Percentiles rank a stretch among this genome's conserved stretches.
phyloP scores from a whole-genome alignment of 1,140 invertebrate genomes.

The Argopecten irradians region DNA sequence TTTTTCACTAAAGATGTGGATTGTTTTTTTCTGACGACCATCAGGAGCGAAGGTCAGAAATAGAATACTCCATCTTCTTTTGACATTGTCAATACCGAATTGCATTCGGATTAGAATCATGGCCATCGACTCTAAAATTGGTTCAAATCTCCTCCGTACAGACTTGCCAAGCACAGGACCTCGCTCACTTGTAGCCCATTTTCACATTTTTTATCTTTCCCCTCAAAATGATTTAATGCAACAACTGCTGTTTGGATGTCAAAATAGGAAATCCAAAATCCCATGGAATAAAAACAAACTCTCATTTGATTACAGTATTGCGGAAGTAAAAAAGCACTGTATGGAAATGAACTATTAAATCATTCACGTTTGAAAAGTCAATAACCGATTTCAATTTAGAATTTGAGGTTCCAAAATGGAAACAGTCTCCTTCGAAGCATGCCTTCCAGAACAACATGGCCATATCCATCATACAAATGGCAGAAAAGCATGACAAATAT shows the following conservation, averaged over 20 bases:
- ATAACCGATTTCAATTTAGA: slow-evolving; percentile 15
- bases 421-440: not conserved
- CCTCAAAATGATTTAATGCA: not conserved
- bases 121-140: not conserved
- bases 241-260: slow-evolving; percentile 10
- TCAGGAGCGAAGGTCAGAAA: slow-evolving; percentile 3
- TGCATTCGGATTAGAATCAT: not conserved
- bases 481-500: not conserved
- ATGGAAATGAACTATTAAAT: slow-evolving; percentile 23
- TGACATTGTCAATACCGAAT: not conserved
- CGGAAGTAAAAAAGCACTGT: not conserved
- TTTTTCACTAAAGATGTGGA: not conserved
- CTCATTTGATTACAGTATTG: slow-evolving; percentile 6
- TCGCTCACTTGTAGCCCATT: not conserved
- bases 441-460: not conserved
- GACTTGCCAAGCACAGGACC: not conserved
- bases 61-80: slow-evolving; percentile 4
- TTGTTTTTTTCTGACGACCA: slow-evolving; percentile 17
- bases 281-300: not conserved
- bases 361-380: not conserved
- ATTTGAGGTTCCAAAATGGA: not conserved
- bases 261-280: not conserved
- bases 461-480: not conserved
- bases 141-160: not conserved
- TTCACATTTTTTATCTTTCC: not conserved